phyloP scores from a whole-genome alignment of 92 coral and sea anemone species.

The Heliopora coerulea region DNA sequence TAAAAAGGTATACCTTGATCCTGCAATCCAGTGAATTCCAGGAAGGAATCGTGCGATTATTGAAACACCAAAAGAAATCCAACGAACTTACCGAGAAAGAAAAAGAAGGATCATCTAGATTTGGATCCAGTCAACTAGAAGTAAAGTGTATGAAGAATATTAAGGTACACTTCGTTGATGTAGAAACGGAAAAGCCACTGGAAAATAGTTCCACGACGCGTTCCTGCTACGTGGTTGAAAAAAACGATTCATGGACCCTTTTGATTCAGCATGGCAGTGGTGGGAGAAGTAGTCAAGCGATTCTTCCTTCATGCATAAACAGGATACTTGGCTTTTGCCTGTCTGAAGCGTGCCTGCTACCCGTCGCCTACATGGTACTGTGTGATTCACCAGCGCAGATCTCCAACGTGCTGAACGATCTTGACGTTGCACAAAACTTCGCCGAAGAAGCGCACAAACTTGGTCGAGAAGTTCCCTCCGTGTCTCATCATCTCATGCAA shows the following conservation, averaged over 20 bases:
- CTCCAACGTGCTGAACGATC: conserved; percentile 73
- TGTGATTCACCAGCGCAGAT: conserved; percentile 86
- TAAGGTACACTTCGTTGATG: conserved; percentile 73
- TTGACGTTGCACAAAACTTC: conserved; percentile 87
- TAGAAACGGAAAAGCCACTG: conserved; percentile 68
- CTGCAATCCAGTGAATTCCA: conserved; percentile 49
- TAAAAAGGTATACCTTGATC: not conserved
- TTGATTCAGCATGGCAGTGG: conserved; percentile 55
- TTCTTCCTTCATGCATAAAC: conserved; percentile 75
- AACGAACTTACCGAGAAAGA: conserved; percentile 42
- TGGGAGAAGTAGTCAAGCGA: conserved; percentile 73
- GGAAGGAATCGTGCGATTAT: conserved; percentile 57
- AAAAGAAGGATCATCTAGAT: conserved; percentile 39
- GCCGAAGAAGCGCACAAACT: conserved; percentile 67
- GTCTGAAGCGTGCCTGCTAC: conserved; percentile 72
- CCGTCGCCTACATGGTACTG: conserved; percentile 64
- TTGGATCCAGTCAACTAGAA: conserved; percentile 56
- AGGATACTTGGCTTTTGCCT: conserved; percentile 71
- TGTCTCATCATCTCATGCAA: conserved; percentile 85
- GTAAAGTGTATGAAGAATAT: conserved; percentile 82
- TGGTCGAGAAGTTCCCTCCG: conserved; percentile 86
- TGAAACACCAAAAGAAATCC: conserved; percentile 49
- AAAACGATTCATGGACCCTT: not conserved
- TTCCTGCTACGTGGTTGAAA: conserved; percentile 8
- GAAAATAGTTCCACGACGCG: conserved; percentile 53